phyloP scores from a whole-genome alignment of 2,113 vertebrate species.

The Muscicapa adusta region DNA sequence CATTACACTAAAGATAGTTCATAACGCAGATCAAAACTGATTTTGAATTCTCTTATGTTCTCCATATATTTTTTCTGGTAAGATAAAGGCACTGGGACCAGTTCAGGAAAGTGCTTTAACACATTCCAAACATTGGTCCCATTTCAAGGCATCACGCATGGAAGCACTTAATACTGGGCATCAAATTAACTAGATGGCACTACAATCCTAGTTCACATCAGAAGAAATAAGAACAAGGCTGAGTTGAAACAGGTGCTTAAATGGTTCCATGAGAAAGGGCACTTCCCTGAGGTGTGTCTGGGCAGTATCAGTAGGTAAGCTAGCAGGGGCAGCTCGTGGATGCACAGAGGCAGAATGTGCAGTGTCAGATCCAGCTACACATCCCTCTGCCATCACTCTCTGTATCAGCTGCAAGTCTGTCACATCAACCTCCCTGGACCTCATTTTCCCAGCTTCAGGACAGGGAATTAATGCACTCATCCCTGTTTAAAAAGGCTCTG shows the following conservation, averaged over 20 bases:
- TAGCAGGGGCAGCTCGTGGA: not conserved
- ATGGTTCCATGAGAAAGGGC: not conserved
- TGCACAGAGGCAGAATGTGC: not conserved
- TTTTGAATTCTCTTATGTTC: not conserved
- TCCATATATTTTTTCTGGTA: slow-evolving; percentile 5
- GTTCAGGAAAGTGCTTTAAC: not conserved
- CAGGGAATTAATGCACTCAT: not conserved
- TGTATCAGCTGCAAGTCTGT: not conserved
- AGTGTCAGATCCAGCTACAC: not conserved
- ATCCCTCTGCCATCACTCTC: not conserved
- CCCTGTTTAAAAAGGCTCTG: not conserved
- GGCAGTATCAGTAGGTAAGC: not conserved
- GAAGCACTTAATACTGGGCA: not conserved
- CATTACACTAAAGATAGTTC: not conserved
- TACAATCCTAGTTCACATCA: not conserved
- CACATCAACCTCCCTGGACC: not conserved
- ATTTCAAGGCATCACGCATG: slow-evolving; percentile 13
- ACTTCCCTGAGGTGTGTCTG: not conserved
- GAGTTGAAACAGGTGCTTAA: slow-evolving; percentile 26
- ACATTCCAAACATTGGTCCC: not conserved
- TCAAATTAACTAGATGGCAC: slow-evolving; percentile 21
- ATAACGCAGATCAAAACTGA: not conserved
- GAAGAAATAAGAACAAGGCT: not conserved
- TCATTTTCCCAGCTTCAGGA: not conserved
- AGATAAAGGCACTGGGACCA: not conserved